Percentiles rank a stretch among this genome's conserved stretches.
These are phyloP conservation scores for Epistrophella euchroma DNA, from an alignment of 2,888 invertebrate genomes.

Conservation along the genomic window DNA sequence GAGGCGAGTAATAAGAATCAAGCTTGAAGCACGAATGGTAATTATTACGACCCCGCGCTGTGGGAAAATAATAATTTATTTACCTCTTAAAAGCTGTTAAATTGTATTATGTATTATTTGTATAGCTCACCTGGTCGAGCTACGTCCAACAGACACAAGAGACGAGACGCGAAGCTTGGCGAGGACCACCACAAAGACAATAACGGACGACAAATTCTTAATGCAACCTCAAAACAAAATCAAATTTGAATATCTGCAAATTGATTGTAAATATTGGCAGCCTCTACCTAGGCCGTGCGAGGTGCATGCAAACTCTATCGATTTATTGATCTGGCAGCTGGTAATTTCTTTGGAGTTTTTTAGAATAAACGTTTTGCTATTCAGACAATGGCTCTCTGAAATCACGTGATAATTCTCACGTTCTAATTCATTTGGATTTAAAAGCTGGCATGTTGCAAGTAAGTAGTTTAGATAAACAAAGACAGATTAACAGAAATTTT, in stretches of 20 bases:
- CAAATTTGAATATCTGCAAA: constrained; percentile 61
- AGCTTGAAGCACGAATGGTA: constrained; percentile 60
- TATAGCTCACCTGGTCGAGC: constrained; percentile 30
- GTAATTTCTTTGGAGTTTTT: constrained; percentile 15
- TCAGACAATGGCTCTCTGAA: constrained; percentile 50
- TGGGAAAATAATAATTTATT: constrained; percentile 74
- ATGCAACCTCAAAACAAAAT: constrained; percentile 35
- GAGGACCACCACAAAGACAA: constrained; percentile 7
- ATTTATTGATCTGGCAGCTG: constrained; percentile 68
- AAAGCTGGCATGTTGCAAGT: not conserved
- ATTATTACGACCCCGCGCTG: constrained; percentile 72
- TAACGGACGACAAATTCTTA: constrained; percentile 52
- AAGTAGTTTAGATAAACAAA: not conserved
- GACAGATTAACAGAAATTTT: not conserved
- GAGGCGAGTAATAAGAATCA: constrained; percentile 5
- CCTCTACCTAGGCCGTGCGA: constrained; percentile 7
- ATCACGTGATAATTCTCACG: constrained; percentile 63
- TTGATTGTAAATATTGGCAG: constrained; percentile 57
- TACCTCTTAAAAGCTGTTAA: constrained; percentile 36
- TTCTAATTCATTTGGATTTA: constrained; percentile 57
- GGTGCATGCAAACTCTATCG: constrained; percentile 55
- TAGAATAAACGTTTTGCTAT: constrained; percentile 33
- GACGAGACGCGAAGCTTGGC: not conserved
- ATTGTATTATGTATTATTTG: too few species aligned
- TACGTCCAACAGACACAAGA: not conserved